phyloP scores from a whole-genome alignment of 2,797 vertebrate species.

The Diceros bicornis region DNA sequence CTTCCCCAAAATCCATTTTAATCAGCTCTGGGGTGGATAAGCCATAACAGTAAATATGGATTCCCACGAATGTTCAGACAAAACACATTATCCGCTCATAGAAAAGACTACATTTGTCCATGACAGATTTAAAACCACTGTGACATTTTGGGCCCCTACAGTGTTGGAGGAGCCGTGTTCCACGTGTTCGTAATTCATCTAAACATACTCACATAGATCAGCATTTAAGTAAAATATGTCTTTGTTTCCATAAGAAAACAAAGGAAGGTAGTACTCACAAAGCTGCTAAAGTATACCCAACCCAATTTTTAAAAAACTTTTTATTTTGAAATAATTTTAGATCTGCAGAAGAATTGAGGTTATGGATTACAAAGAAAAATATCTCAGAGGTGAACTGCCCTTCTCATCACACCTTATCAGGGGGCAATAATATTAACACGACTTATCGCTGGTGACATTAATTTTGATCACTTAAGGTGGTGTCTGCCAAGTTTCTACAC shows the following conservation, averaged over 20 bases:
- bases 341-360: background rate
- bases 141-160: background rate
- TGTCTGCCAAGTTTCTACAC: background rate
- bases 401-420: background rate
- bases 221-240: conserved; percentile 1
- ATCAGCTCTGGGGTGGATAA: background rate
- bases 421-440: background rate
- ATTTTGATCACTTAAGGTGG: background rate
- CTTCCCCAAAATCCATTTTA: background rate
- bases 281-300: background rate
- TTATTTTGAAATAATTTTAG: background rate
- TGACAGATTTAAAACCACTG: conserved; percentile 12
- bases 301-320: background rate
- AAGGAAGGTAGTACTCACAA: background rate
- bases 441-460: background rate
- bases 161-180: background rate
- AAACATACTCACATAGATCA: background rate
- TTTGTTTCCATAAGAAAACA: conserved; percentile 50
- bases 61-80: background rate
- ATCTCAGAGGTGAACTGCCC: background rate
- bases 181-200: background rate
- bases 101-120: background rate
- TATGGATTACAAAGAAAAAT: background rate
- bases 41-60: background rate
- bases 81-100: background rate